Conservation (phyloP, 1,140 invertebrate species). For the Rhynchophorus ferrugineus region DNA sequence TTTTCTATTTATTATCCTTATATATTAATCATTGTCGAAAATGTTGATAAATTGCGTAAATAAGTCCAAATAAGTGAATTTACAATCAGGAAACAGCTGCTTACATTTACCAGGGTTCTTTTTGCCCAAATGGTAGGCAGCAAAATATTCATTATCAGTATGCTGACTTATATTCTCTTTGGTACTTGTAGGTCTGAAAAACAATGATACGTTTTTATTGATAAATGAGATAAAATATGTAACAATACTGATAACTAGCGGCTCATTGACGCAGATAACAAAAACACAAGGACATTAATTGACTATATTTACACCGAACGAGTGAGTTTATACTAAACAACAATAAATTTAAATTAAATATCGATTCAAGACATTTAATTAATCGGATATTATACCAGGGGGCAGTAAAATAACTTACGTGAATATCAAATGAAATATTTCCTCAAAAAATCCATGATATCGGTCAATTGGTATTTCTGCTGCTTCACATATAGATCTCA, state of each 20-base stretch:
- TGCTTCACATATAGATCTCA: constrained; percentile 46
- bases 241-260: not conserved
- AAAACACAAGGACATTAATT: too few species aligned
- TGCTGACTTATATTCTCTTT: constrained; percentile 51
- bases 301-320: too few species aligned
- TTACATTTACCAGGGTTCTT: constrained; percentile 46
- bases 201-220: not conserved
- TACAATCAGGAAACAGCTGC: constrained; percentile 55
- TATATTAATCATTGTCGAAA: constrained; percentile 10
- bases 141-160: constrained; percentile 60
- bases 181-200: constrained; percentile 54
- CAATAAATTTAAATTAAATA: too few species aligned
- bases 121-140: constrained; percentile 55
- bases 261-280: too few species aligned
- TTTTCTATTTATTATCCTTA: not conserved
- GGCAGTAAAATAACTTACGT: too few species aligned
- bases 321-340: too few species aligned
- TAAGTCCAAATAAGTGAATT: constrained; percentile 21
- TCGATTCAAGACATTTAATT: too few species aligned
- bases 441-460: constrained; percentile 42
- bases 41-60: constrained; percentile 7
- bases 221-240: not conserved
- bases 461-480: constrained; percentile 23
- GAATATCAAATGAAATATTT: constrained; percentile 46
- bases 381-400: too few species aligned